Conservation (phyloP, 2,797 vertebrate genomes). For the Pogoniulus pusillus region DNA sequence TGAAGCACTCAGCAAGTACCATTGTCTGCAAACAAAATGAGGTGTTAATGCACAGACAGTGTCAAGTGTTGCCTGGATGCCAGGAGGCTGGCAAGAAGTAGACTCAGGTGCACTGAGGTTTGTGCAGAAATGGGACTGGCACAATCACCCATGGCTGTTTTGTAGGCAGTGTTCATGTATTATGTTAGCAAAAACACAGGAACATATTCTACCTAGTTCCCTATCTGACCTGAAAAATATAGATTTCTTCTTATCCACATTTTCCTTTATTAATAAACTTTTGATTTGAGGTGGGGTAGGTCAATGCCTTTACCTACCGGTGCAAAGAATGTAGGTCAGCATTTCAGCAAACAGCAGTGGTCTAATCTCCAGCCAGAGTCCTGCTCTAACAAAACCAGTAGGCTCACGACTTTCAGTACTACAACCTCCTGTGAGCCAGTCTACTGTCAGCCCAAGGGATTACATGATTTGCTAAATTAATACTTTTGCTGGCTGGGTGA, state of each 20-base stretch:
- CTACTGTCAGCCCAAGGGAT: background rate
- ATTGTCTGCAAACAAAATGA: background rate
- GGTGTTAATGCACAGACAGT: background rate
- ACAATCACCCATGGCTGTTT: background rate
- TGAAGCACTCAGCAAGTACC: background rate
- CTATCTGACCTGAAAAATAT: background rate
- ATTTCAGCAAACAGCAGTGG: background rate
- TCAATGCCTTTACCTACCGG: background rate
- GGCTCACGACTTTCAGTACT: background rate
- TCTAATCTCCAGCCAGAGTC: background rate
- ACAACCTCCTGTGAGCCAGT: background rate
- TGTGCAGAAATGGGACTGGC: background rate
- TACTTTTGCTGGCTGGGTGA: rapidly evolving
- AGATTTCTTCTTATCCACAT: background rate
- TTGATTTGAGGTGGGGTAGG: background rate
- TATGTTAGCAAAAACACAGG: background rate
- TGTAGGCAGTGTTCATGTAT: background rate
- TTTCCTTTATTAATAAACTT: background rate
- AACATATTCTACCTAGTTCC: background rate
- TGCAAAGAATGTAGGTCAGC: background rate
- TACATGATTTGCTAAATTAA: background rate
- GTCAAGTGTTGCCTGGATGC: background rate
- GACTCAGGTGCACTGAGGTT: background rate
- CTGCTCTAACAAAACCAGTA: background rate
- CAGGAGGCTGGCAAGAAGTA: background rate